These are phyloP conservation scores for Drosophila burlai DNA, from an alignment of 1,140 invertebrate genomes.

Conservation along the genomic window DNA sequence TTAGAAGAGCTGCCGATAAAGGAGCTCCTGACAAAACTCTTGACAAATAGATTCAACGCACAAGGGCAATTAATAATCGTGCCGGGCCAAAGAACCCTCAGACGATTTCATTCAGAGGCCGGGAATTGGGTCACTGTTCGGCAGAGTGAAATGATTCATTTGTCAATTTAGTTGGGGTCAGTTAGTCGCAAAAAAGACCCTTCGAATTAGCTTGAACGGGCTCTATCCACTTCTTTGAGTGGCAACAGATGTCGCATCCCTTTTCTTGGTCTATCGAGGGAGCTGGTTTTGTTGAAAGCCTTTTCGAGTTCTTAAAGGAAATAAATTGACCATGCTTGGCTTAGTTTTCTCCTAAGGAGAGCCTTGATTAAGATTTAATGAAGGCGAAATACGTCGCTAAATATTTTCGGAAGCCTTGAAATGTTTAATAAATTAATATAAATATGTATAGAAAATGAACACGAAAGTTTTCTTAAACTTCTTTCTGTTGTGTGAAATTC, in stretches of 20 bases:
- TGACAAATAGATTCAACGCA: slow-evolving; percentile 65
- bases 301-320: slow-evolving; percentile 9
- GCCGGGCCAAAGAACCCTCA: neutral
- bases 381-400: no score
- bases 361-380: neutral
- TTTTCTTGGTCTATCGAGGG: slow-evolving; percentile 4
- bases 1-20: slow-evolving; percentile 44
- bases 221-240: neutral
- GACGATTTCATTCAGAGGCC: neutral
- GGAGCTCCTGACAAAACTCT: slow-evolving; percentile 38
- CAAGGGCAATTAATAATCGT: slow-evolving; percentile 53
- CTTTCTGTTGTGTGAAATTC: neutral
- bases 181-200: slow-evolving; percentile 10
- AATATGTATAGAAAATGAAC: no score
- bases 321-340: slow-evolving; percentile 2
- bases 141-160: slow-evolving; percentile 48
- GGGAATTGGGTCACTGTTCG: slow-evolving; percentile 44
- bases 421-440: no score
- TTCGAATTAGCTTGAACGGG: slow-evolving; percentile 5
- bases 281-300: slow-evolving; percentile 1
- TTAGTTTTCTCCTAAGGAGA: neutral
- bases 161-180: slow-evolving; percentile 47
- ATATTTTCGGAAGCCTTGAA: neutral
- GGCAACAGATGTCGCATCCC: slow-evolving; percentile 14
- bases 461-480: no score